phyloP scores from a whole-genome alignment of 2,888 invertebrate species.

The Meloe dianella region DNA sequence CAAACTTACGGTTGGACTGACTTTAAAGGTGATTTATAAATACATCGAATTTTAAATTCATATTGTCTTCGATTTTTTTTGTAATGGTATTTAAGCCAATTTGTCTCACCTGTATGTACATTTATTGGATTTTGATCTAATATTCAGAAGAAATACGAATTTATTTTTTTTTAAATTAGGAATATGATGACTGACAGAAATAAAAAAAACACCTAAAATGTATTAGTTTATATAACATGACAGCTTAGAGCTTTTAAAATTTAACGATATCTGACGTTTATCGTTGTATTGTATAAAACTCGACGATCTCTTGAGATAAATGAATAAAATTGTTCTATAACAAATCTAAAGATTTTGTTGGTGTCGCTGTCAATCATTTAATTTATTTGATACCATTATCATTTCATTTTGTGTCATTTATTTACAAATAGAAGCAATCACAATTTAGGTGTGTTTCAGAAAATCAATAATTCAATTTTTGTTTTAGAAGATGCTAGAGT shows the following conservation, averaged over 20 bases:
- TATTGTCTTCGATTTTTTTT: no score
- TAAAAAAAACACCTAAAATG: background rate
- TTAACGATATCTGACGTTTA: constrained; percentile 33
- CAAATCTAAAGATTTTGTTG: constrained; percentile 36
- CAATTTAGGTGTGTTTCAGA: no score
- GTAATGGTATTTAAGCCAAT: no score
- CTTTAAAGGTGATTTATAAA: no score
- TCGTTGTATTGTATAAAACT: constrained; percentile 34
- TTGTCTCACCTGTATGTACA: no score
- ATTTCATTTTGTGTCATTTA: constrained; percentile 3
- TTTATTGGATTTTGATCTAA: no score
- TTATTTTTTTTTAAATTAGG: no score
- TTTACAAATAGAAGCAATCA: background rate
- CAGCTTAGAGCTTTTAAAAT: constrained; percentile 24
- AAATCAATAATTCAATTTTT: no score
- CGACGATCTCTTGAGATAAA: constrained; percentile 34
- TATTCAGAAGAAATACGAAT: no score
- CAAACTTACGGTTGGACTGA: no score
- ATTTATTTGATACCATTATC: constrained; percentile 31
- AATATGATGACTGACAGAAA: background rate
- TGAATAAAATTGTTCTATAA: constrained; percentile 38
- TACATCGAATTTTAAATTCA: no score
- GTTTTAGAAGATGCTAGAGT: no score
- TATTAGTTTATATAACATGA: background rate
- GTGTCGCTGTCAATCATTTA: constrained; percentile 39